Evolutionary conservation across 2,797 vertebrate genomes (phyloP).

Genomic region (Rhinogobio ventralis): DNA sequence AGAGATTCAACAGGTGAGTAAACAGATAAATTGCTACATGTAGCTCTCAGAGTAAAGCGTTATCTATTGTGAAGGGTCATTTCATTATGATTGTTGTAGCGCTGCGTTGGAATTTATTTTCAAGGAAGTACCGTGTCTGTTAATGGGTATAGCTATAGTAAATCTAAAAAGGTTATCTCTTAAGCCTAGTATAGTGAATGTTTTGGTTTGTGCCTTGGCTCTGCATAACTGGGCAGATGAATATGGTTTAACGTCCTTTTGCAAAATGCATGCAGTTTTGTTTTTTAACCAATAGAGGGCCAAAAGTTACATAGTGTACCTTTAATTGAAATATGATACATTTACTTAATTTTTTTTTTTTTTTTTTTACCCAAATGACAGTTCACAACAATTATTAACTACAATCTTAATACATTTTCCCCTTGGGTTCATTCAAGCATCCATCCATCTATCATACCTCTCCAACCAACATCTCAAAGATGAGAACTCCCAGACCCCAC

Average conservation of each 20-base stretch:
- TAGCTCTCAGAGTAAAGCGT: no score
- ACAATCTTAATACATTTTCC: neutral
- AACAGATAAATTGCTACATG: no score
- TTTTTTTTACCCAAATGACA: neutral
- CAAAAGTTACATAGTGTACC: neutral
- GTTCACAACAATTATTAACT: neutral
- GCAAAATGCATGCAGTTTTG: neutral
- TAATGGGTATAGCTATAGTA: neutral
- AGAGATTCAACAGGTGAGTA: no score
- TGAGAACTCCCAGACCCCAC: slow-evolving; percentile 98
- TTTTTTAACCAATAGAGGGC: neutral
- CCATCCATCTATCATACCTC: slow-evolving; percentile 82
- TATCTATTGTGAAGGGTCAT: no score
- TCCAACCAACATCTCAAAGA: slow-evolving; percentile 99
- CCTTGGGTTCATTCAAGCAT: neutral
- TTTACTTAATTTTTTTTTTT: neutral
- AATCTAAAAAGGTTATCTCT: neutral
- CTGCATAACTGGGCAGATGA: no score
- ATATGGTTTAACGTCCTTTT: no score
- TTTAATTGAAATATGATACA: neutral
- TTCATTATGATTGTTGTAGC: no score
- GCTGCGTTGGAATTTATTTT: no score
- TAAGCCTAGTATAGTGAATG: neutral
- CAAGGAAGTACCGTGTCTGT: neutral
- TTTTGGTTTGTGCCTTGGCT: no score